A percentile compares a stretch with the other conserved stretches of the same genome.
Conservation (phyloP, 2,113 vertebrate species). For the Oncorhynchus gorbuscha region DNA sequence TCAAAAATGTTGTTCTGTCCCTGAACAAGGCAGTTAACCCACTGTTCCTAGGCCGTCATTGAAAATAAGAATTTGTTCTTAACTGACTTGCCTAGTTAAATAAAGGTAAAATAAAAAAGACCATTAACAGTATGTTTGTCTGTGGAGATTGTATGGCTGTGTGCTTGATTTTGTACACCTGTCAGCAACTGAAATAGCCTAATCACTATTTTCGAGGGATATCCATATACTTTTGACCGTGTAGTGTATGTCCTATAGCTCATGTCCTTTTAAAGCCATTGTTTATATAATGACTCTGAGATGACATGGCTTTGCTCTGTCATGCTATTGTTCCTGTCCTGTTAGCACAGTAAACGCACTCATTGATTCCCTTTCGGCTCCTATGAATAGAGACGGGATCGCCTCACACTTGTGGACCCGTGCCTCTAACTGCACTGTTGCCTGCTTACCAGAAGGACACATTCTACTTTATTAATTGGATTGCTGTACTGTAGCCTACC, state of each 20-base stretch:
- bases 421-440: slow-evolving; percentile 48
- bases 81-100: too few species aligned
- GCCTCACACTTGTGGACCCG: slow-evolving; percentile 58
- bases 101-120: too few species aligned
- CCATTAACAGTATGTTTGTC: too few species aligned
- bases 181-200: too few species aligned
- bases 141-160: too few species aligned
- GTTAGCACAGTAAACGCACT: slow-evolving; percentile 48
- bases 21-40: too few species aligned
- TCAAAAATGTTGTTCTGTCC: too few species aligned
- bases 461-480: slow-evolving; percentile 67
- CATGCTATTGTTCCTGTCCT: slow-evolving; percentile 26
- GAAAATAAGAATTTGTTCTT: too few species aligned
- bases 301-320: slow-evolving; percentile 23
- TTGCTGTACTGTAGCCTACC: slow-evolving; percentile 33
- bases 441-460: slow-evolving; percentile 53
- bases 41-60: too few species aligned
- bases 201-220: too few species aligned
- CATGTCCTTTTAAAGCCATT: neutral
- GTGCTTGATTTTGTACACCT: too few species aligned
- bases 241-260: neutral
- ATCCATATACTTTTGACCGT: too few species aligned
- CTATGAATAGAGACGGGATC: slow-evolving; percentile 59
- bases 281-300: neutral
- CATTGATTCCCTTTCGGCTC: slow-evolving; percentile 58